Percentiles rank a stretch among this genome's conserved stretches.
These are phyloP conservation scores for Sardina pilchardus DNA, from an alignment of 2,113 vertebrate species.

Conservation along the genomic window DNA sequence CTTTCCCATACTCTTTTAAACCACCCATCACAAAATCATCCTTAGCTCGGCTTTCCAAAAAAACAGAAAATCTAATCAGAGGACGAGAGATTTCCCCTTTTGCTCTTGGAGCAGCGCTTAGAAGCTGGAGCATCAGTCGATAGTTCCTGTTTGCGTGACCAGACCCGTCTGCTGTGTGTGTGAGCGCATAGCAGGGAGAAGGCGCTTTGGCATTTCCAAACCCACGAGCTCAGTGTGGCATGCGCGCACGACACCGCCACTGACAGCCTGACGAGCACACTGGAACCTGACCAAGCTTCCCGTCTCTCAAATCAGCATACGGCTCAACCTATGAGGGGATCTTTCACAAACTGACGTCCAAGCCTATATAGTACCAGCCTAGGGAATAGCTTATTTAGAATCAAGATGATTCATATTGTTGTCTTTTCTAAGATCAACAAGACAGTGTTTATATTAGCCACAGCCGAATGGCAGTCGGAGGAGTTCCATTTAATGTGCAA, in stretches of 20 bases:
- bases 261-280: conserved; percentile 42
- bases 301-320: conserved; percentile 56
- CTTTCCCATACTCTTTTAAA: conserved; percentile 59
- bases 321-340: conserved; percentile 61
- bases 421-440: conserved; percentile 46
- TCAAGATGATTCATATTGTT: conserved; percentile 44
- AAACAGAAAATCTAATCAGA: conserved; percentile 6
- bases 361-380: conserved; percentile 45
- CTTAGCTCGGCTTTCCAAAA: conserved; percentile 34
- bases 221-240: conserved; percentile 40
- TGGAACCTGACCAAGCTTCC: conserved; percentile 48
- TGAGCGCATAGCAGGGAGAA: conserved; percentile 43
- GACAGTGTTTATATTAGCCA: conserved; percentile 38
- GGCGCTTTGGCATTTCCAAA: conserved; percentile 44
- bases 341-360: conserved; percentile 59
- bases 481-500: conserved; percentile 24
- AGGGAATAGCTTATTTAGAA: conserved; percentile 39
- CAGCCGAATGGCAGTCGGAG: conserved; percentile 9
- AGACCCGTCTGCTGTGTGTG: conserved; percentile 45
- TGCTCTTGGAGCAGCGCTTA: neutral
- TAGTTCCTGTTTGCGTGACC: conserved; percentile 43
- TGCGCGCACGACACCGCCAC: conserved; percentile 38
- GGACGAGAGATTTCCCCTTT: conserved; percentile 41
- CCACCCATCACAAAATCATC: conserved; percentile 72
- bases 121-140: conserved; percentile 52